Evolutionary conservation across 2,113 vertebrate species (phyloP).

Genomic region (Macquaria australasica): DNA sequence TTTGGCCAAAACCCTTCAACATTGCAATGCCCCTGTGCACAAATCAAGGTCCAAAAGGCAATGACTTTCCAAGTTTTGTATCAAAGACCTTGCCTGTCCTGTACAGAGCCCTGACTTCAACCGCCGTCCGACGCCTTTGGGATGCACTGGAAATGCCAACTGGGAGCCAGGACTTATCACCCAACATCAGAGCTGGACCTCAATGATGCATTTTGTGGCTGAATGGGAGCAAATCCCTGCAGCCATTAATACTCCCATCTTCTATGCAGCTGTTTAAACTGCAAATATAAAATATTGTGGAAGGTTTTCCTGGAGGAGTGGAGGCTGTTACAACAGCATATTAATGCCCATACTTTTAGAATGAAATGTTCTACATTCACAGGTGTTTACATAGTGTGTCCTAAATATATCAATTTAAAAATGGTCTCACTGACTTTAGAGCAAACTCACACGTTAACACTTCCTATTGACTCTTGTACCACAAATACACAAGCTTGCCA

Average conservation of each 20-base stretch:
- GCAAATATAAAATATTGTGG: neutral
- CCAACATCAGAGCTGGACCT: neutral
- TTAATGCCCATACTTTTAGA: neutral
- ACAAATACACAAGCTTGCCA: neutral
- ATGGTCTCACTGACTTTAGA: neutral
- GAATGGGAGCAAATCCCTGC: neutral
- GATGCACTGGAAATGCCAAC: neutral
- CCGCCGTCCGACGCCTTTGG: no score
- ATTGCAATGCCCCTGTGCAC: neutral
- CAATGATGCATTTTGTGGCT: neutral
- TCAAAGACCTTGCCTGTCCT: neutral
- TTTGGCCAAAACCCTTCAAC: no score
- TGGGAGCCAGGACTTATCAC: no score
- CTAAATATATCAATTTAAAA: neutral
- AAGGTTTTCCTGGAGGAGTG: neutral
- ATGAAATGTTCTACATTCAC: neutral
- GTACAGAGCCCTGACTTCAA: no score
- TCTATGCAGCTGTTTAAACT: no score
- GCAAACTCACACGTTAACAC: no score
- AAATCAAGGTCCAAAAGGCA: neutral
- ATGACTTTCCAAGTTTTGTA: neutral
- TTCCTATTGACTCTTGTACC: neutral
- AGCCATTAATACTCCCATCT: no score
- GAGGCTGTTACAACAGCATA: neutral
- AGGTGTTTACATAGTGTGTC: neutral